Base-by-base conservation (phyloP, 2,113 vertebrate genomes). In the Lepus europaeus region DNA sequence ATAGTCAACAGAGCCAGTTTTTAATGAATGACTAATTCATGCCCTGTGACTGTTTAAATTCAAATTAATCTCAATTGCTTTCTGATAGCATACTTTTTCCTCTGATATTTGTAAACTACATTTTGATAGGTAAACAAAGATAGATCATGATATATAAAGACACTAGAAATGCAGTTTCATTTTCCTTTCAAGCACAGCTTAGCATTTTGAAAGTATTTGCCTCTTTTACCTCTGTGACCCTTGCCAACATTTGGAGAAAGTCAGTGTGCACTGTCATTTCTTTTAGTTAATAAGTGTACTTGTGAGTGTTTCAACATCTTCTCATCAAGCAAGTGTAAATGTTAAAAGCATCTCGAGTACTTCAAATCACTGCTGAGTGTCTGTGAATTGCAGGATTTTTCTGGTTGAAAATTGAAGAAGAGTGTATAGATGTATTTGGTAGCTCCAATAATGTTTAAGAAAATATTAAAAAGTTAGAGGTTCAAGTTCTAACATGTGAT, bases 261-360 rank as follows among this genome's bases (percentile, higher is more conserved):
- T 31, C 31, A 6, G 79, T n/a, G 56, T 92, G 94, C 70, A 1
- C 66, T 49, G 36, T 49, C 96, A 78, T 95, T 96, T 96, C 70
- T 91, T 73, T 73, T 89, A 8, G 89, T 87, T 95, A 93, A 88
- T 94, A 95, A 95, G 95, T 93, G 53, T 95, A 68, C 96, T 95
- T 94, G 88, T 89, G 95, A 90, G 78, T 88, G 66, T 94, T 93
- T 84, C 89, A 84, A 80, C 95, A 91, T 96, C 77, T 83, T 93
- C 97, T 97, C 88, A 81, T 96, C 90, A 92, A 94, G 88, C 86
- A 39, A 96, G 92, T 94, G 96, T 97, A 97, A 96, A 97, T 96
- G 97, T 97, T 96, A 97, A 95, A 81, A 89, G 45, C 68, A 88
- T 20, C 20, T 83, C 27, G 33, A 61, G 66, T 77, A n/a, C 70